Evolutionary conservation across 1,140 invertebrate species (phyloP).

Genomic region (Paraescarpia echinospica): DNA sequence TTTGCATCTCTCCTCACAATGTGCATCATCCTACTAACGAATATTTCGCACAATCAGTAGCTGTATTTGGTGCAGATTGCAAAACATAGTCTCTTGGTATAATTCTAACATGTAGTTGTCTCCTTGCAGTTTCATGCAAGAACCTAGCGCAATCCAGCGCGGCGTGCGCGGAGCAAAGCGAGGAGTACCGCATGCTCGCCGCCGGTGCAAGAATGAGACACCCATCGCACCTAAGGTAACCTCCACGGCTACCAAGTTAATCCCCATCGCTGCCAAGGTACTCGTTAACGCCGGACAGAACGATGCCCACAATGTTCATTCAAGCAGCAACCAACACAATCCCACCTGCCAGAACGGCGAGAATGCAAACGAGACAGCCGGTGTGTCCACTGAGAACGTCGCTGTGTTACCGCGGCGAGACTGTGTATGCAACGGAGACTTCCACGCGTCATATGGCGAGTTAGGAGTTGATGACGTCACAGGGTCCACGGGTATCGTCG

Average conservation of each 20-base stretch:
- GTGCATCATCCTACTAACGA: too few species aligned
- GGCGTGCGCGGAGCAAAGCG: neutral
- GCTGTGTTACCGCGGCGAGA: neutral
- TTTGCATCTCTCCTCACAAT: too few species aligned
- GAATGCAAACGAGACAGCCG: neutral
- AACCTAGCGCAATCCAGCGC: neutral
- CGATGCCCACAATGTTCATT: neutral
- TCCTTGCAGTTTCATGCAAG: neutral
- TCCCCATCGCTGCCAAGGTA: neutral
- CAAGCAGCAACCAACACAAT: neutral
- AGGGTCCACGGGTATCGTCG: neutral
- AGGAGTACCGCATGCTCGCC: neutral
- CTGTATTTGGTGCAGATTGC: neutral
- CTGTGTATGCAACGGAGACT: neutral
- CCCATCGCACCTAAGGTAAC: neutral
- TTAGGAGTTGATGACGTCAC: neutral
- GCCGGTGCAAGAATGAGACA: neutral
- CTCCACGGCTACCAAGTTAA: too few species aligned
- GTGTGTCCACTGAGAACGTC: neutral
- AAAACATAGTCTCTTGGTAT: neutral
- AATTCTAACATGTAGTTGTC: neutral
- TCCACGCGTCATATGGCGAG: neutral
- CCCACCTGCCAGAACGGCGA: neutral
- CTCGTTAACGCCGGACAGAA: neutral
- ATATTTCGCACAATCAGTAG: neutral